Evolutionary conservation across 2,797 vertebrate species (phyloP).

Genomic region (Tenualosa ilisha): DNA sequence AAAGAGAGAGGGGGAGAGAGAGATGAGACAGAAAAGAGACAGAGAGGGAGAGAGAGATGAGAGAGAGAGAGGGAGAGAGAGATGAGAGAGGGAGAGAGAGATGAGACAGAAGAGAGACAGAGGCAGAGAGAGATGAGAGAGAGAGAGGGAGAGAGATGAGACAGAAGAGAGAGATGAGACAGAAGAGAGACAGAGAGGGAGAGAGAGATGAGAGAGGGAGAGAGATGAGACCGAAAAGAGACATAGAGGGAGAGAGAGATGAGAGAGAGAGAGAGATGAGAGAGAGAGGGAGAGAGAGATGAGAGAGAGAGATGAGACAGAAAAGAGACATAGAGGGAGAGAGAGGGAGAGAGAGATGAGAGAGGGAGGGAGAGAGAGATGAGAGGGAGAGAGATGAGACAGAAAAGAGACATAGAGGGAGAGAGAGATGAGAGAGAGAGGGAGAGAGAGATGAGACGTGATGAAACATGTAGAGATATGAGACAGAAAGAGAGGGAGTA

Average conservation of each 20-base stretch:
- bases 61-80: not conserved
- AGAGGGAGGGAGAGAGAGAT: not conserved
- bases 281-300: not conserved
- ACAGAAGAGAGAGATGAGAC: too few relatives aligned
- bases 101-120: not conserved
- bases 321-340: not conserved
- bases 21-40: not conserved
- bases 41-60: not conserved
- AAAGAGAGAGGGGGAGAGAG: not conserved
- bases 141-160: not conserved
- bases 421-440: too few relatives aligned
- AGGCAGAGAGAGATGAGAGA: not conserved
- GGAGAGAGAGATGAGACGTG: too few relatives aligned
- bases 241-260: too few relatives aligned
- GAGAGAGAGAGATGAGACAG: not conserved
- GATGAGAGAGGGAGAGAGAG: not conserved
- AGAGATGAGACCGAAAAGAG: too few relatives aligned
- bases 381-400: too few relatives aligned
- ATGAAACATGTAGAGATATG: not conserved
- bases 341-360: not conserved
- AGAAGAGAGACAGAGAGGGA: not conserved
- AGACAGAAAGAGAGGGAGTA: constrained; percentile 22
- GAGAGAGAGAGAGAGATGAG: not conserved
- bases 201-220: not conserved
- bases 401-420: not conserved